Evolutionary conservation across 2,113 vertebrate species (phyloP).

Genomic region (Antigone vipio): DNA sequence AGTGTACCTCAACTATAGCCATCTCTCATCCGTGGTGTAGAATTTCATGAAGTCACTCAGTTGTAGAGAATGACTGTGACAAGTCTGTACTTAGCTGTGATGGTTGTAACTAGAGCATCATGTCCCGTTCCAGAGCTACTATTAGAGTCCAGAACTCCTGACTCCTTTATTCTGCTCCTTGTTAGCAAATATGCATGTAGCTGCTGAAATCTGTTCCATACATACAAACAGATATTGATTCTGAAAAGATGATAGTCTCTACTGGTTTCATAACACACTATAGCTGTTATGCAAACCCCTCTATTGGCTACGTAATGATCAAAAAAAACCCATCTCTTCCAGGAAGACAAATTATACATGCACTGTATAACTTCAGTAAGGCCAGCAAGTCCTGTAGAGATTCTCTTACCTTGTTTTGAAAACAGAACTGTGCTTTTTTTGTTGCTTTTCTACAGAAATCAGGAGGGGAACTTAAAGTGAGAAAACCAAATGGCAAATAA

Average conservation of each 20-base stretch:
- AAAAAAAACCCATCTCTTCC: neutral
- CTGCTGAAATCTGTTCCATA: neutral
- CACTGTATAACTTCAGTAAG: neutral
- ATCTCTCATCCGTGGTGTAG: neutral
- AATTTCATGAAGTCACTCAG: neutral
- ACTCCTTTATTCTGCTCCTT: neutral
- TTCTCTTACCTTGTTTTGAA: neutral
- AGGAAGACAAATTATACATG: neutral
- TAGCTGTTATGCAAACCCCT: neutral
- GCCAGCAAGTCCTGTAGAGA: neutral
- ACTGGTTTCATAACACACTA: neutral
- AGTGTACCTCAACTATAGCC: neutral
- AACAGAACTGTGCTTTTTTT: neutral
- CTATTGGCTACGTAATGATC: neutral
- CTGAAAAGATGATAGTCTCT: neutral
- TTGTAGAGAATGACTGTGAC: neutral
- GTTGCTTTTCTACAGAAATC: neutral
- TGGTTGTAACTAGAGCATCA: neutral
- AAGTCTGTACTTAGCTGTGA: neutral
- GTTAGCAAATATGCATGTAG: neutral
- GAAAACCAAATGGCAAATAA: neutral
- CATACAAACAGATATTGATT: neutral
- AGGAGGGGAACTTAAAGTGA: neutral
- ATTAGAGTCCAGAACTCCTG: neutral
- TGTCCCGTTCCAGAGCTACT: neutral